Conservation (phyloP, 30 jellyfish, hydroid and myxozoan genomes). For the Nemopilema nomurai region DNA sequence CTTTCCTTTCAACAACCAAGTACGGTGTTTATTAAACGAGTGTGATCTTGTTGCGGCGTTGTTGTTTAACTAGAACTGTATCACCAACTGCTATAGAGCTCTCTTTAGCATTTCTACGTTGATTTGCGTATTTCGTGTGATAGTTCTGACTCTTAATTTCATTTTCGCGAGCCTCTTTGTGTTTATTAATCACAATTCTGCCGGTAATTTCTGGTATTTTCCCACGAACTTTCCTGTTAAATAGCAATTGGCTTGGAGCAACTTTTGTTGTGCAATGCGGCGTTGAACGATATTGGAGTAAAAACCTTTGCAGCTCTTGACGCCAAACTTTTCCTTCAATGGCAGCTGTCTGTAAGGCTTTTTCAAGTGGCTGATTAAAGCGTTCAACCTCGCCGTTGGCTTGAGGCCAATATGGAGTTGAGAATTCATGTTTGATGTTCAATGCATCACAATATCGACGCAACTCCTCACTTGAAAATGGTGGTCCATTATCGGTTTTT, state of each 20-base stretch:
- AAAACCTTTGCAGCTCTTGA: slow-evolving; percentile 44
- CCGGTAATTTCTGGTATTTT: slow-evolving; percentile 17
- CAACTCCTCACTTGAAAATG: slow-evolving; percentile 28
- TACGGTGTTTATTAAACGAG: too few relatives aligned
- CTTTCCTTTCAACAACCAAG: slow-evolving; percentile 33
- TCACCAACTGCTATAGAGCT: slow-evolving; percentile 41
- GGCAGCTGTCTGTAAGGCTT: slow-evolving; percentile 33
- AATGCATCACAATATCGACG: slow-evolving; percentile 27
- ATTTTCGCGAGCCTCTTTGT: not conserved
- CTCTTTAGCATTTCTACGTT: slow-evolving; percentile 38
- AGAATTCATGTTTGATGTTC: slow-evolving; percentile 18
- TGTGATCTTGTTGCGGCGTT: slow-evolving; percentile 18
- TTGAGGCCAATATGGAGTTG: slow-evolving; percentile 22
- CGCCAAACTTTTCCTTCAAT: slow-evolving; percentile 26
- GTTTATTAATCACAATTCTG: not conserved
- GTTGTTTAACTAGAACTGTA: slow-evolving; percentile 33
- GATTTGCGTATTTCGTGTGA: slow-evolving; percentile 14
- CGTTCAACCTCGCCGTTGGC: slow-evolving; percentile 50
- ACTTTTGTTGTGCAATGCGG: slow-evolving; percentile 18
- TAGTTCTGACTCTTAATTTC: not conserved
- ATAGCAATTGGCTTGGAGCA: slow-evolving; percentile 36
- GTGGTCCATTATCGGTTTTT: slow-evolving; percentile 40
- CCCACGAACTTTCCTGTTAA: slow-evolving; percentile 53
- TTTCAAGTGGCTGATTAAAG: slow-evolving; percentile 21
- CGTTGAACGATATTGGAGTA: slow-evolving; percentile 31